A percentile compares a stretch with the other conserved stretches of the same genome.
These are phyloP conservation scores for Halocynthia aurantium DNA, from an alignment of 23 tunicate species.

Conservation along the genomic window DNA sequence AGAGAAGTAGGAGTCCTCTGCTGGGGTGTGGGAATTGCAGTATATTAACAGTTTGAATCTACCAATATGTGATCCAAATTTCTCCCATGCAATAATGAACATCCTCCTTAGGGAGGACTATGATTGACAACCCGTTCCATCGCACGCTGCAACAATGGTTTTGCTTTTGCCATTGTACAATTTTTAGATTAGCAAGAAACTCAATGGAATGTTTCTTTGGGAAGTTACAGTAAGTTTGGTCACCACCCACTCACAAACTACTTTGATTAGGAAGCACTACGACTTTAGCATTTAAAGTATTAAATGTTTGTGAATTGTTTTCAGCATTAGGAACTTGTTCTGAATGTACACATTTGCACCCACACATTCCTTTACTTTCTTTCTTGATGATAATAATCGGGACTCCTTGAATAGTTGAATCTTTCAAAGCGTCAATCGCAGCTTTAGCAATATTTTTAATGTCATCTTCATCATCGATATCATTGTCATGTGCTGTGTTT, in stretches of 20 bases:
- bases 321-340: background rate
- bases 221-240: no score
- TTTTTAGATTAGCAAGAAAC: no score
- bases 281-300: conserved; percentile 15
- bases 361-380: conserved; percentile 58
- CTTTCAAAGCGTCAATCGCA: conserved; percentile 63
- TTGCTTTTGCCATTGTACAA: no score
- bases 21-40: no score
- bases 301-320: background rate
- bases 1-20: no score
- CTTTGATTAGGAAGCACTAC: conserved; percentile 5
- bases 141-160: no score
- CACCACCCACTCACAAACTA: background rate
- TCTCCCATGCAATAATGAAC: no score
- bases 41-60: no score
- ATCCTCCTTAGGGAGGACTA: no score
- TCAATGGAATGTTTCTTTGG: no score
- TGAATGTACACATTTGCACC: conserved; percentile 45
- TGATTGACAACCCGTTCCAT: no score
- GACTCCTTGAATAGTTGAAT: conserved; percentile 37
- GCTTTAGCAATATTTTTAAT: conserved; percentile 46
- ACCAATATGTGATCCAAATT: no score
- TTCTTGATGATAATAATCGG: conserved; percentile 82
- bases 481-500: background rate
- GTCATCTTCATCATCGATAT: conserved; percentile 22